Evolutionary conservation across 2,888 invertebrate genomes (phyloP).

Genomic region (Rotaria socialis): DNA sequence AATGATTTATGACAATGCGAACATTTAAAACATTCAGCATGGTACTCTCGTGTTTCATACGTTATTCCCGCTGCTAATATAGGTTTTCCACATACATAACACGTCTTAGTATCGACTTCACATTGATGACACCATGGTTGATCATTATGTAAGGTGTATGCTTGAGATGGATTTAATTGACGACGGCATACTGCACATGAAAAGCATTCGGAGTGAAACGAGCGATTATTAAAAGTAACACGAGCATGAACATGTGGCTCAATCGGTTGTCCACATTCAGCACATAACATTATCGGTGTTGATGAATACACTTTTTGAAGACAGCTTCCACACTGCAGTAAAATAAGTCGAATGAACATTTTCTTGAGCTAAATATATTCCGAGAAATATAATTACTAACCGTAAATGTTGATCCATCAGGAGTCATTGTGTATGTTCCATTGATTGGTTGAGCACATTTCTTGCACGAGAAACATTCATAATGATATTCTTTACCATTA

Average conservation of each 20-base stretch:
- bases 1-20: not conserved
- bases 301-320: not conserved
- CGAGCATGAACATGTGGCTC: not conserved
- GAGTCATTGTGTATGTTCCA: not conserved
- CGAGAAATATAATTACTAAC: too few species aligned
- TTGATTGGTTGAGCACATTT: not conserved
- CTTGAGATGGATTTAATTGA: slow-evolving; percentile 2
- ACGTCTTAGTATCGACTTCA: not conserved
- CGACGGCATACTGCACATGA: not conserved
- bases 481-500: slow-evolving; percentile 22
- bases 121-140: slow-evolving; percentile 17
- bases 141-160: slow-evolving; percentile 6
- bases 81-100: not conserved
- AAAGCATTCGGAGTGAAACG: slow-evolving; percentile 7
- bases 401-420: not conserved
- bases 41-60: not conserved
- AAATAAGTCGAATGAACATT: too few species aligned
- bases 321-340: not conserved
- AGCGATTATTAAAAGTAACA: not conserved
- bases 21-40: slow-evolving; percentile 6
- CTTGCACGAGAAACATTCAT: slow-evolving; percentile 29
- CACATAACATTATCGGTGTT: not conserved
- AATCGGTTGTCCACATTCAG: not conserved
- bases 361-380: too few species aligned
- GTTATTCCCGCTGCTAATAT: not conserved